These are phyloP conservation scores for Stichopus chloronotus DNA, from an alignment of 35 echinoderm and acorn worm genomes.

Conservation along the genomic window DNA sequence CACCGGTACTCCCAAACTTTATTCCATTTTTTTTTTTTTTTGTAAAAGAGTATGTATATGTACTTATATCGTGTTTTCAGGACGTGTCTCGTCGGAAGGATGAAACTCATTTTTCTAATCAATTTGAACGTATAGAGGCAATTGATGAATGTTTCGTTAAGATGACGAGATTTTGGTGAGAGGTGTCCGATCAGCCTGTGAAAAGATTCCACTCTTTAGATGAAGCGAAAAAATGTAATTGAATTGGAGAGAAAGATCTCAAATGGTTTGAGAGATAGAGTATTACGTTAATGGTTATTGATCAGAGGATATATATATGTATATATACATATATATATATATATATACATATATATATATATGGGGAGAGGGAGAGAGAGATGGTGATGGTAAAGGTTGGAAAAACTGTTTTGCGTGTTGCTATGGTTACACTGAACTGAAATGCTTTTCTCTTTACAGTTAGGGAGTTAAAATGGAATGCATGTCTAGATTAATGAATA, in stretches of 20 bases:
- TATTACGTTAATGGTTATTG: conserved; percentile 51
- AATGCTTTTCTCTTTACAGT: no score
- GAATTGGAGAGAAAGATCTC: conserved; percentile 52
- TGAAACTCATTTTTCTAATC: conserved; percentile 44
- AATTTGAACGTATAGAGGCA: conserved; percentile 57
- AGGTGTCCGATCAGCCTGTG: conserved; percentile 25
- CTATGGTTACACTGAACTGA: no score
- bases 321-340: not conserved
- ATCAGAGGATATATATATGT: conserved; percentile 21
- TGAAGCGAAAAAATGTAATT: conserved; percentile 52
- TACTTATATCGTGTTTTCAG: conserved; percentile 23
- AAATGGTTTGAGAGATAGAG: conserved; percentile 18
- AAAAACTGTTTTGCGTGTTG: no score
- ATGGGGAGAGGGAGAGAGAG: no score
- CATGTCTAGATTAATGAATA: no score
- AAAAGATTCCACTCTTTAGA: conserved; percentile 40
- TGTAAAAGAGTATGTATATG: conserved; percentile 22
- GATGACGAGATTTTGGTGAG: conserved; percentile 36
- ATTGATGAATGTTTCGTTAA: conserved; percentile 57
- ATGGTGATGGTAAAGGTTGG: no score
- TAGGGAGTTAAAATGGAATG: no score
- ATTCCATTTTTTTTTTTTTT: not conserved
- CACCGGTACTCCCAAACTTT: conserved; percentile 50
- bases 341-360: no score
- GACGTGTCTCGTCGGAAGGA: conserved; percentile 31